Evolutionary conservation across 2,888 invertebrate genomes (phyloP).

Genomic region (Operophtera brumata): DNA sequence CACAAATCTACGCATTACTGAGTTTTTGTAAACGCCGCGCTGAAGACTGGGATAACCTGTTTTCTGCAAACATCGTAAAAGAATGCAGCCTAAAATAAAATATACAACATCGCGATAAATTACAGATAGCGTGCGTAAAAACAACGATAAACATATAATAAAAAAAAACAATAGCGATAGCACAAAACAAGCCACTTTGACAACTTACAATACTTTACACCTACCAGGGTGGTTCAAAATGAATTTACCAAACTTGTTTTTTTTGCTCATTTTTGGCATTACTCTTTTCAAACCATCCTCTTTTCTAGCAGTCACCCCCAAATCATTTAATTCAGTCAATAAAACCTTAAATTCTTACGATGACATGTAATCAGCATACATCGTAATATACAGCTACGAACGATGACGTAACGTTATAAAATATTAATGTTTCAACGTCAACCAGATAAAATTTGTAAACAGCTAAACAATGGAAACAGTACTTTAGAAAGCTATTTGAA

Average conservation of each 20-base stretch:
- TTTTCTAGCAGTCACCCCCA: slow-evolving; percentile 43
- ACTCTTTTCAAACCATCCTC: slow-evolving; percentile 17
- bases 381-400: slow-evolving; percentile 16
- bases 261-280: not conserved
- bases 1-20: not conserved
- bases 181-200: slow-evolving; percentile 49
- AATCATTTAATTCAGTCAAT: slow-evolving; percentile 67
- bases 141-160: slow-evolving; percentile 30
- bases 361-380: slow-evolving; percentile 25
- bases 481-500: slow-evolving; percentile 52
- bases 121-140: slow-evolving; percentile 46
- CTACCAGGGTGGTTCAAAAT: slow-evolving; percentile 29
- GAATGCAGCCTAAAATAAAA: slow-evolving; percentile 17
- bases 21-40: too few relatives aligned
- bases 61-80: not conserved
- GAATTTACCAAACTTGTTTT: not conserved
- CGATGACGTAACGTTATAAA: slow-evolving; percentile 58
- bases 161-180: slow-evolving; percentile 37
- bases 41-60: not conserved
- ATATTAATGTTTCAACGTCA: slow-evolving; percentile 70
- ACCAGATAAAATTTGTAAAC: slow-evolving; percentile 76
- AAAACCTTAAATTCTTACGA: slow-evolving; percentile 53
- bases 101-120: slow-evolving; percentile 30
- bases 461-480: slow-evolving; percentile 62
- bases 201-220: slow-evolving; percentile 40